Evolutionary conservation across 92 coral and sea anemone species (phyloP).

Genomic region (Nematostella vectensis): DNA sequence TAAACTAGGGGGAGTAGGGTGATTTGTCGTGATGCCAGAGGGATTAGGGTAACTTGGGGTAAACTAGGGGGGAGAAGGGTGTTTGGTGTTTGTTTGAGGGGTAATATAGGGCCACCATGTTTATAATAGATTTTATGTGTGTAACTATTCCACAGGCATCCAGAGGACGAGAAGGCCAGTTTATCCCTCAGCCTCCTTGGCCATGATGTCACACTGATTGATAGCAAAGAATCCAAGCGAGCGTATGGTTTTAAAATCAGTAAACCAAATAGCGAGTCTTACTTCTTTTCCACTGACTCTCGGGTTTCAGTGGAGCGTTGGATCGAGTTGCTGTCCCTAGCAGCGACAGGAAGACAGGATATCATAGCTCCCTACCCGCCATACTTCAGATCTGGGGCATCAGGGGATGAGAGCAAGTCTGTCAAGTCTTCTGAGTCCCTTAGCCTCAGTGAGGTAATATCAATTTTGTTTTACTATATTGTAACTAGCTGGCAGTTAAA

Average conservation of each 20-base stretch:
- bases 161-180: slow-evolving; percentile 68
- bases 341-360: slow-evolving; percentile 81
- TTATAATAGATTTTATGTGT: too few relatives aligned
- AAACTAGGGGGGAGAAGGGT: too few relatives aligned
- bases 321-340: slow-evolving; percentile 91
- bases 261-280: slow-evolving; percentile 65
- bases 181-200: slow-evolving; percentile 67
- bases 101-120: too few relatives aligned
- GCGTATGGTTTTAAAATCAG: slow-evolving; percentile 76
- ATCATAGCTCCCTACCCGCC: slow-evolving; percentile 81
- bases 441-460: slow-evolving; percentile 67
- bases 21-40: too few relatives aligned
- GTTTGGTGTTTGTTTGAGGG: too few relatives aligned
- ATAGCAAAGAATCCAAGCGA: slow-evolving; percentile 78
- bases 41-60: too few relatives aligned
- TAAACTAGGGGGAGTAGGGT: too few relatives aligned
- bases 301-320: slow-evolving; percentile 84
- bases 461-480: not conserved
- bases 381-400: slow-evolving; percentile 49
- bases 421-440: slow-evolving; percentile 58
- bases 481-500: too few relatives aligned
- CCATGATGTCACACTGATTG: slow-evolving; percentile 69
- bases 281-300: slow-evolving; percentile 80
- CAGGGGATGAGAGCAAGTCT: slow-evolving; percentile 27
- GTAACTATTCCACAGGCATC: too few relatives aligned